Conservation (phyloP, 2,113 vertebrate species). For the Procavia capensis region DNA sequence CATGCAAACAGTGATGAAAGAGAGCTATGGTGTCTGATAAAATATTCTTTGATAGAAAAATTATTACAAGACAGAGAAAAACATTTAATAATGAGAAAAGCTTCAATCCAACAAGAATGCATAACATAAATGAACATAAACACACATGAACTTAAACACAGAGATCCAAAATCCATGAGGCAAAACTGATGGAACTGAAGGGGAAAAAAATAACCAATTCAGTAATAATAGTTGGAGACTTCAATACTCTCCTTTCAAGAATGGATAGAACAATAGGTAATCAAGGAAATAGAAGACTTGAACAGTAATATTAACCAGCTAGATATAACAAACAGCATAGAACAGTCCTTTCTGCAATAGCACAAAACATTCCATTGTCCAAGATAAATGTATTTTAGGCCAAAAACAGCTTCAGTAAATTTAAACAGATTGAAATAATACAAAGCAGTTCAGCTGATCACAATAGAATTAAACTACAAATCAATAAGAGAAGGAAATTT, state of each 20-base stretch:
- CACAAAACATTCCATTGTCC: background rate
- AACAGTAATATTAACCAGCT: background rate
- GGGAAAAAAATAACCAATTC: background rate
- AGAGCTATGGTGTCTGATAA: too few species aligned
- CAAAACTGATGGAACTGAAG: background rate
- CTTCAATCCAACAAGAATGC: background rate
- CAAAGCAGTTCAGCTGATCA: background rate
- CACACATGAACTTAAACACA: background rate
- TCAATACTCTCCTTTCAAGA: background rate
- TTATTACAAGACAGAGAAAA: too few species aligned
- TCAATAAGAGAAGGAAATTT: background rate
- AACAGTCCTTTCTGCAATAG: background rate
- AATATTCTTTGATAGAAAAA: too few species aligned
- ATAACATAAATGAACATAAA: background rate
- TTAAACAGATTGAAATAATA: background rate
- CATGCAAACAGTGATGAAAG: too few species aligned
- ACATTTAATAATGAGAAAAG: too few species aligned
- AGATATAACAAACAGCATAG: background rate
- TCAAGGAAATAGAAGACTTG: background rate
- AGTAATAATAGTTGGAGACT: background rate
- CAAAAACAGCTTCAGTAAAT: background rate
- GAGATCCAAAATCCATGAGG: background rate
- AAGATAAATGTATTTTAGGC: background rate
- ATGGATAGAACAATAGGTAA: background rate
- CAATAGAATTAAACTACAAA: background rate